Percentiles rank a stretch among this genome's conserved stretches.
Evolutionary conservation across 2,797 vertebrate species (phyloP).

Genomic region (Sebastes baramenuke): DNA sequence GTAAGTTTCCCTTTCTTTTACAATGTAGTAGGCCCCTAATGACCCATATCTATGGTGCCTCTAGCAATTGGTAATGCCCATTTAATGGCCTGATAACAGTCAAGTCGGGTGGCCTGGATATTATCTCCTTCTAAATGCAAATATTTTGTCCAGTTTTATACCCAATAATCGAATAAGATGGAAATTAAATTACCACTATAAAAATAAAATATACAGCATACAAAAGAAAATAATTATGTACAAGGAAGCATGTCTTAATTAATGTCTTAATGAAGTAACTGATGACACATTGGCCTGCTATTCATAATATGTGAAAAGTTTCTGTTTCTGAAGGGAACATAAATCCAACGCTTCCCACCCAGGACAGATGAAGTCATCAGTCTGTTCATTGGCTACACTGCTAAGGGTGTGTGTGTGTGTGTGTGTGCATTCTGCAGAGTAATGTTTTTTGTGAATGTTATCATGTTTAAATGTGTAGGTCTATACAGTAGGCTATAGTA

Average conservation of each 20-base stretch:
- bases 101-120: too few species aligned
- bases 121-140: too few species aligned
- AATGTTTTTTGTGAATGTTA: background rate
- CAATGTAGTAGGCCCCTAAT: too few species aligned
- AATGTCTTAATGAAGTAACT: background rate
- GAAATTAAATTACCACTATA: too few species aligned
- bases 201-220: too few species aligned
- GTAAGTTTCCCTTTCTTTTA: too few species aligned
- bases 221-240: background rate
- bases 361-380: constrained; percentile 36
- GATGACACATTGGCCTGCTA: background rate
- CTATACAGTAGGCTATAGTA: background rate
- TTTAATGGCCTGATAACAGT: too few species aligned
- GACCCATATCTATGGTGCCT: too few species aligned
- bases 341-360: constrained; percentile 30
- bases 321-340: background rate
- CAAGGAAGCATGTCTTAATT: background rate
- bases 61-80: too few species aligned
- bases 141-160: too few species aligned
- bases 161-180: too few species aligned
- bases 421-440: background rate
- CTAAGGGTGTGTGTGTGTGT: background rate
- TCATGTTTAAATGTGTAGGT: background rate
- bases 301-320: background rate
- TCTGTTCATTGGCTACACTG: constrained; percentile 10